Conservation (phyloP, 2,888 invertebrate genomes). For the Protodeltote pygarga region DNA sequence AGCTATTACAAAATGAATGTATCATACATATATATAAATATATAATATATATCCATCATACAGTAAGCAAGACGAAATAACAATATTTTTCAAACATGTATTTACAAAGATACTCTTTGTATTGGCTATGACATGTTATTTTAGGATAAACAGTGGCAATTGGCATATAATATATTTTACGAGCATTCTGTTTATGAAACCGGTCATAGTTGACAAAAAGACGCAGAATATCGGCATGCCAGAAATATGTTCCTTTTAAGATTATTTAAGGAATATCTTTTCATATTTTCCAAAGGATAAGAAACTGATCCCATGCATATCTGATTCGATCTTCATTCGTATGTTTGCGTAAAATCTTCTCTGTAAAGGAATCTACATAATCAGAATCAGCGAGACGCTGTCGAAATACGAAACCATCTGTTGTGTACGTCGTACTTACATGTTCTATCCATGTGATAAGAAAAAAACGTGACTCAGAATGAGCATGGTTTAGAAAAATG, state of each 20-base stretch:
- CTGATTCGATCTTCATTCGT: conserved; percentile 80
- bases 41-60: conserved; percentile 21
- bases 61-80: conserved; percentile 13
- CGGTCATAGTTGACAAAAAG: conserved; percentile 45
- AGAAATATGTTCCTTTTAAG: conserved; percentile 62
- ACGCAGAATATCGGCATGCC: conserved; percentile 38
- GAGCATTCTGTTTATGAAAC: conserved; percentile 31
- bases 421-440: conserved; percentile 52
- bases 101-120: conserved; percentile 17
- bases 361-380: conserved; percentile 79
- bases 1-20: conserved; percentile 30
- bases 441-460: conserved; percentile 44
- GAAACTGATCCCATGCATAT: conserved; percentile 81
- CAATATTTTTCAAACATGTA: conserved; percentile 35
- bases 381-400: conserved; percentile 77
- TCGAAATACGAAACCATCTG: conserved; percentile 70
- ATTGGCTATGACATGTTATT: conserved; percentile 36
- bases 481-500: conserved; percentile 18
- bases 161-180: conserved; percentile 35
- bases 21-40: no score
- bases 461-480: conserved; percentile 26
- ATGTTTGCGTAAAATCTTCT: conserved; percentile 79
- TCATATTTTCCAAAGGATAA: conserved; percentile 72
- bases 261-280: conserved; percentile 69
- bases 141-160: conserved; percentile 28